A percentile compares a stretch with the other conserved stretches of the same genome.
Evolutionary conservation across 1,140 invertebrate species (phyloP).

Genomic region (Acromyrmex echinatior): DNA sequence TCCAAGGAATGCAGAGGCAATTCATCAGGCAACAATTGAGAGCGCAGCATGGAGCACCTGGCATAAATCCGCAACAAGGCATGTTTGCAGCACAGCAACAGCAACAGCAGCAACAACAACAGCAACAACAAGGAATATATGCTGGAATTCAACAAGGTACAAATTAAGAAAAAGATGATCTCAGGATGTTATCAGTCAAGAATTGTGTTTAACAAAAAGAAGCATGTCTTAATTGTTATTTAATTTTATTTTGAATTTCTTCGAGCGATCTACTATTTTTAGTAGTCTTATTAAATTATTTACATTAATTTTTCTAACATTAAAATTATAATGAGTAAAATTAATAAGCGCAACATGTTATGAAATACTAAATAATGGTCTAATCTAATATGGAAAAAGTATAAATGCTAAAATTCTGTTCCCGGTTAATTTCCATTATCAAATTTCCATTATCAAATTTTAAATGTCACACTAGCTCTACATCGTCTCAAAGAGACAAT

Average conservation of each 20-base stretch:
- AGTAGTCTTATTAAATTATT: neutral
- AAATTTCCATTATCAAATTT: too few species aligned
- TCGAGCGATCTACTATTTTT: neutral
- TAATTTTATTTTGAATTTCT: neutral
- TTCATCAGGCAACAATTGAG: conserved; percentile 85
- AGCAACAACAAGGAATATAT: conserved; percentile 88
- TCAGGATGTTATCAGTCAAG: neutral
- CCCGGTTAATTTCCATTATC: too few species aligned
- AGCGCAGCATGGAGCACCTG: conserved; percentile 84
- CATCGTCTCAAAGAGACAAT: too few species aligned
- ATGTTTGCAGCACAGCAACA: conserved; percentile 87
- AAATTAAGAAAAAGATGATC: neutral
- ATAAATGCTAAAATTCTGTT: too few species aligned
- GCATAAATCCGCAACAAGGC: conserved; percentile 85
- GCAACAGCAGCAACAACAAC: conserved; percentile 85
- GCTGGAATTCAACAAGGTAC: conserved; percentile 82
- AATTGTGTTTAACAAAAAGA: neutral
- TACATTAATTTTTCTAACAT: neutral
- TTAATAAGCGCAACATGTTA: too few species aligned
- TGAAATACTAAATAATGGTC: too few species aligned
- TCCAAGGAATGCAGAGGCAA: conserved; percentile 86
- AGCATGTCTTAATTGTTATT: neutral
- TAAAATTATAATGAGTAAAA: neutral
- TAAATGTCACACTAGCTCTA: too few species aligned
- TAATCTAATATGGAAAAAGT: too few species aligned